phyloP scores from a whole-genome alignment of 2,113 vertebrate species.

The Microtus pennsylvanicus region DNA sequence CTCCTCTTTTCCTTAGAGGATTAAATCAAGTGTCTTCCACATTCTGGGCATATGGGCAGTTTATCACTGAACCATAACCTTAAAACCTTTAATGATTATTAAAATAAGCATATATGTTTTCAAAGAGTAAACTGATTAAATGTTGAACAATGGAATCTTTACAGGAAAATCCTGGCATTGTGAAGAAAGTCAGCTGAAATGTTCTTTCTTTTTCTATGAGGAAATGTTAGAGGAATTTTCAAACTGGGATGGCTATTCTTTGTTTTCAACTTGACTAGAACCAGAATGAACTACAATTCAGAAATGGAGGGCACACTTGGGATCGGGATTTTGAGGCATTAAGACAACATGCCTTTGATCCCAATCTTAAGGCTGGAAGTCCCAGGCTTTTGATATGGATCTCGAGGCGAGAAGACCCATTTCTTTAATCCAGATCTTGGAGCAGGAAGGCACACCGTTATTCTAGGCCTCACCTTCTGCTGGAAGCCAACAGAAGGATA shows the following conservation, averaged over 20 bases:
- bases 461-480: neutral
- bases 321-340: neutral
- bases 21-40: neutral
- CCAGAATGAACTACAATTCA: neutral
- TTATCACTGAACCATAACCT: neutral
- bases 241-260: neutral
- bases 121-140: neutral
- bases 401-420: neutral
- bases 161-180: neutral
- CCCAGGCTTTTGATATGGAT: neutral
- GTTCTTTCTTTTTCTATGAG: neutral
- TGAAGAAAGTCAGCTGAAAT: neutral
- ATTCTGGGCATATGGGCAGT: neutral
- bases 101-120: neutral
- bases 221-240: constrained; percentile 9
- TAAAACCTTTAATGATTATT: neutral
- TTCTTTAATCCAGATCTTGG: neutral
- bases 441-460: neutral
- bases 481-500: neutral
- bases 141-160: neutral
- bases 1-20: neutral
- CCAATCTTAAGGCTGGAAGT: neutral
- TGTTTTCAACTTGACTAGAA: neutral
- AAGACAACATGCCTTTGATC: neutral
- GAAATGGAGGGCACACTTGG: neutral